phyloP scores from a whole-genome alignment of 2,113 vertebrate species.

The Antidorcas marsupialis region DNA sequence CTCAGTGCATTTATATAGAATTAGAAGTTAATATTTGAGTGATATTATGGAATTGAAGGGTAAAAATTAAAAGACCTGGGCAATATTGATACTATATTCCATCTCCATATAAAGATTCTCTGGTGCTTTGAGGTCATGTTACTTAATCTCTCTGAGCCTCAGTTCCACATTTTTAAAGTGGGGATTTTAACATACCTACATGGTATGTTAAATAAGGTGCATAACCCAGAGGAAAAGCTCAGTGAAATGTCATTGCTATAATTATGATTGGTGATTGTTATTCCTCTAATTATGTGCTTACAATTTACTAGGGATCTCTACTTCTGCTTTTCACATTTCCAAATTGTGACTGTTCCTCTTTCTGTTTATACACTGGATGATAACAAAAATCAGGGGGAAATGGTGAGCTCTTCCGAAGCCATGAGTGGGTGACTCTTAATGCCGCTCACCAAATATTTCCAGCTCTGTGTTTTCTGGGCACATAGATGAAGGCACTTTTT shows the following conservation, averaged over 20 bases:
- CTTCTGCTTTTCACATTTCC: neutral
- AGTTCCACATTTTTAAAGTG: neutral
- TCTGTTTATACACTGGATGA: neutral
- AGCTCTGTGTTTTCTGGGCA: neutral
- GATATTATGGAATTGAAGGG: neutral
- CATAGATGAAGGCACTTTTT: neutral
- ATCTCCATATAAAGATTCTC: neutral
- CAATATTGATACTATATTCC: neutral
- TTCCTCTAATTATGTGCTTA: neutral
- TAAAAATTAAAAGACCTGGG: neutral
- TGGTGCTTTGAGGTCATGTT: neutral
- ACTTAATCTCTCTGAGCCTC: neutral
- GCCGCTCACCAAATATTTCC: neutral
- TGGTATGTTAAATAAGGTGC: neutral
- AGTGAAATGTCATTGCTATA: neutral
- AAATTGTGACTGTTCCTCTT: neutral
- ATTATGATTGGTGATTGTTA: neutral
- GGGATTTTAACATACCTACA: neutral
- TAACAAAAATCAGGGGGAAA: neutral
- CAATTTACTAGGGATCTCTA: neutral
- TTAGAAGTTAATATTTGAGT: neutral
- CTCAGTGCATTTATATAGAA: neutral
- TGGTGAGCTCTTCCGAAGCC: neutral
- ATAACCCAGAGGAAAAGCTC: neutral
- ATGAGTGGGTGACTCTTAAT: neutral